Percentiles rank a stretch among this genome's conserved stretches.
Conservation (phyloP, 2,888 invertebrate species). For the Meiosimyza platycephala region DNA sequence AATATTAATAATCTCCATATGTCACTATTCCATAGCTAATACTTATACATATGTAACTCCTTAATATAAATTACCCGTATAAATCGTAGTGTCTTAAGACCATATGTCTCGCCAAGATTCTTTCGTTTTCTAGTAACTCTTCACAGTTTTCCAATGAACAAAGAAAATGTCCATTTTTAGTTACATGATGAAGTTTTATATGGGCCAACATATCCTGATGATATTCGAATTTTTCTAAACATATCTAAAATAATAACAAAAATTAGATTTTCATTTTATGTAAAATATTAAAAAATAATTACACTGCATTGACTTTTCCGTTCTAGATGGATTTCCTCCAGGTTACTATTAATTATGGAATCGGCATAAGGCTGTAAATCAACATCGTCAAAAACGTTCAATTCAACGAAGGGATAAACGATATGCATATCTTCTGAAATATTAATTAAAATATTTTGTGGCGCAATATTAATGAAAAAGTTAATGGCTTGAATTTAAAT, state of each 20-base stretch:
- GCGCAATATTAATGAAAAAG: neutral
- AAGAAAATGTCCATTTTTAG: slow-evolving; percentile 42
- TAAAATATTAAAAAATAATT: slow-evolving; percentile 12
- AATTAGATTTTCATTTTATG: neutral
- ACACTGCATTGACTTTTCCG: slow-evolving; percentile 53
- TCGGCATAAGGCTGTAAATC: slow-evolving; percentile 53
- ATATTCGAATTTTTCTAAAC: slow-evolving; percentile 45
- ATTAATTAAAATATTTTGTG: neutral
- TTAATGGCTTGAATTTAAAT: too few species aligned
- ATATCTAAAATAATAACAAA: slow-evolving; percentile 41
- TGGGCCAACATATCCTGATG: slow-evolving; percentile 50
- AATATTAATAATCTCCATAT: too few species aligned
- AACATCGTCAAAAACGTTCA: slow-evolving; percentile 40
- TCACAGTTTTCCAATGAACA: slow-evolving; percentile 54
- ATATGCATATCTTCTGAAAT: neutral
- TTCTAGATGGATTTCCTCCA: slow-evolving; percentile 51
- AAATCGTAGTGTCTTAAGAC: slow-evolving; percentile 58
- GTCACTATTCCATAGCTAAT: too few species aligned
- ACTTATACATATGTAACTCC: too few species aligned
- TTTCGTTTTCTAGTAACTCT: slow-evolving; percentile 43
- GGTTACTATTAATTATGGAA: slow-evolving; percentile 52
- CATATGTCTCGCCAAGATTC: slow-evolving; percentile 57
- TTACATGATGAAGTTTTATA: slow-evolving; percentile 42
- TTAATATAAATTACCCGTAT: slow-evolving; percentile 47
- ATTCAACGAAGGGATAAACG: neutral